A percentile compares a stretch with the other conserved stretches of the same genome.
Evolutionary conservation across 2,888 invertebrate genomes (phyloP).

Genomic region (Crioceris asparagi): DNA sequence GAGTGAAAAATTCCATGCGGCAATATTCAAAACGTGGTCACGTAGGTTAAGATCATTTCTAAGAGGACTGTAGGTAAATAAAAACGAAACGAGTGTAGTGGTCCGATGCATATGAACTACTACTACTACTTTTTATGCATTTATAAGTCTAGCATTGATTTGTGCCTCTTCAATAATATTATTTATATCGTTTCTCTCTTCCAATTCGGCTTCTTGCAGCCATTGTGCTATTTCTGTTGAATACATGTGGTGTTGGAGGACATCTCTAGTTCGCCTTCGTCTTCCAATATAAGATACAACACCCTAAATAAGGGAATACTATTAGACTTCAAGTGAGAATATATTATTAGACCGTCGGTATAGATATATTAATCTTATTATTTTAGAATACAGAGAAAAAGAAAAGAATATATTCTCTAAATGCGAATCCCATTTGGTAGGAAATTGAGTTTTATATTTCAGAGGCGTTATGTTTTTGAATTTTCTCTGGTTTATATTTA

Average conservation of each 20-base stretch:
- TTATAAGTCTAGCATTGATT: conserved; percentile 27
- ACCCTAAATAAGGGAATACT: conserved; percentile 31
- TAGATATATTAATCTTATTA: conserved; percentile 2
- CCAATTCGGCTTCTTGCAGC: conserved; percentile 53
- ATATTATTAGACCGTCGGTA: neutral
- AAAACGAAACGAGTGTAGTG: too few relatives aligned
- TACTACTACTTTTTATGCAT: conserved; percentile 15
- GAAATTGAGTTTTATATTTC: too few relatives aligned
- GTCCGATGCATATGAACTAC: neutral
- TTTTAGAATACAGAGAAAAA: too few relatives aligned
- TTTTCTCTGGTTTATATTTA: too few relatives aligned
- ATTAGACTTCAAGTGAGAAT: neutral
- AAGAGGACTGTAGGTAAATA: too few relatives aligned
- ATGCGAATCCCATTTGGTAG: too few relatives aligned
- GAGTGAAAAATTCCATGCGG: too few relatives aligned
- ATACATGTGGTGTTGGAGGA: conserved; percentile 67
- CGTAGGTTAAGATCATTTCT: too few relatives aligned
- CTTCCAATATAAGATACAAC: conserved; percentile 62
- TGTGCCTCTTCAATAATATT: conserved; percentile 27
- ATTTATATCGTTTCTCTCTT: conserved; percentile 24
- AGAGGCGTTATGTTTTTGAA: too few relatives aligned
- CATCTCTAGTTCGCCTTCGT: conserved; percentile 64
- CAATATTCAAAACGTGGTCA: too few relatives aligned
- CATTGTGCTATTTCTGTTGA: conserved; percentile 62
- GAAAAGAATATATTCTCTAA: too few relatives aligned